These are phyloP conservation scores for Propithecus perrieri DNA, from an alignment of 2,797 vertebrate species.

Conservation along the genomic window DNA sequence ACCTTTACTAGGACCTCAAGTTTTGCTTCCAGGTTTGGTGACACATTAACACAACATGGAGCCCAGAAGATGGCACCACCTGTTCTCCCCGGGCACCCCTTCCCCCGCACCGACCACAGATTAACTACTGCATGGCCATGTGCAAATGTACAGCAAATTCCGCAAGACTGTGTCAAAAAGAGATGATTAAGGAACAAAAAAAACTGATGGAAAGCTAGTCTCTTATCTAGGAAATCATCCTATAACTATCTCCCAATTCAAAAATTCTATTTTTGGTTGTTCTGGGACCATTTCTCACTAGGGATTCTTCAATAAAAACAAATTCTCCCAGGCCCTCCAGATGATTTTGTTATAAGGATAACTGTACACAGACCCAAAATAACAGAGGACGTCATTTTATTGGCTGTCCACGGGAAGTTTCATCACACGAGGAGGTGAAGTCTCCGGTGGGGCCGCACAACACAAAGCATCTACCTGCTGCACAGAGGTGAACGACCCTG, in stretches of 20 bases:
- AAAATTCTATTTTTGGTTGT: not conserved
- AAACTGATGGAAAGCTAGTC: not conserved
- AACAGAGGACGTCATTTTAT: conserved; percentile 85
- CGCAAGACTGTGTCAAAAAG: not conserved
- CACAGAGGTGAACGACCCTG: conserved; percentile 81
- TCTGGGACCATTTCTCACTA: not conserved
- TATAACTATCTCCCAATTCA: not conserved
- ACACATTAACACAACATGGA: accelerated
- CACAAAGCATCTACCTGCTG: conserved; percentile 75
- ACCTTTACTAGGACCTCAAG: not conserved
- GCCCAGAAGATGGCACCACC: accelerated
- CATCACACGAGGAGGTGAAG: conserved; percentile 79
- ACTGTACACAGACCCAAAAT: conserved; percentile 69
- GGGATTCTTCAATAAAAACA: not conserved
- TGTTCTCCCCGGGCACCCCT: not conserved
- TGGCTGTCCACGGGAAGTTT: conserved; percentile 82
- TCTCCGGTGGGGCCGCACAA: conserved; percentile 78
- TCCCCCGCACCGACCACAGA: not conserved
- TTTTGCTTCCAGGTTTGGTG: not conserved
- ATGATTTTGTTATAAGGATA: conserved; percentile 70
- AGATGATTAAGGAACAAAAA: not conserved
- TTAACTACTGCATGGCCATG: accelerated
- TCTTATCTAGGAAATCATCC: not conserved
- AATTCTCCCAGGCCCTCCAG: not conserved
- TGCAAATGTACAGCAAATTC: not conserved